A percentile compares a stretch with the other conserved stretches of the same genome.
Evolutionary conservation across 64 coral and sea anemone genomes (phyloP).

Genomic region (Hydrozoanthus tunicans): DNA sequence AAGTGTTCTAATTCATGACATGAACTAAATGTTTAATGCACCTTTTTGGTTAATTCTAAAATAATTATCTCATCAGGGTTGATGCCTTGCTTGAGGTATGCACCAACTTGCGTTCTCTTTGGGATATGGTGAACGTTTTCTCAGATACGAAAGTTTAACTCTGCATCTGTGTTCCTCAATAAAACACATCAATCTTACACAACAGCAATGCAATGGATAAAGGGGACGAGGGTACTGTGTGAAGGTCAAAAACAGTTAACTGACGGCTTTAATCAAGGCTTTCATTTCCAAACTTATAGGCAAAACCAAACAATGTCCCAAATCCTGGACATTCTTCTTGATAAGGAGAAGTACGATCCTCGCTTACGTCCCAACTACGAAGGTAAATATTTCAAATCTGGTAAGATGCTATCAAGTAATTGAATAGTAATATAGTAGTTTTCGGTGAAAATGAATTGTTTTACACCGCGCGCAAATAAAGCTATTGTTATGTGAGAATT

Average conservation of each 20-base stretch:
- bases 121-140: no score
- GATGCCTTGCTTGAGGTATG: no score
- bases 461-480: no score
- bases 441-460: neutral
- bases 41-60: no score
- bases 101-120: no score
- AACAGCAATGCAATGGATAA: no score
- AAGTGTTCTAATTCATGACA: no score
- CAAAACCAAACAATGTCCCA: slow-evolving; percentile 44
- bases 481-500: no score
- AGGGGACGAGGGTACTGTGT: neutral
- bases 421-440: neutral
- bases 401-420: neutral
- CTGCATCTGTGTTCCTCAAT: neutral
- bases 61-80: no score
- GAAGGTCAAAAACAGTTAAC: neutral
- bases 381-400: neutral
- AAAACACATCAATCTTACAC: no score
- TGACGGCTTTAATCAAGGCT: neutral
- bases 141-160: neutral
- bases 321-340: slow-evolving; percentile 35
- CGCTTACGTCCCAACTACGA: slow-evolving; percentile 42
- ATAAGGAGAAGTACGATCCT: slow-evolving; percentile 49
- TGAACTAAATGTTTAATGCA: no score
- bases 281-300: neutral